Percentiles rank a stretch among this genome's conserved stretches.
These are phyloP conservation scores for Diachrysia chrysitis DNA, from an alignment of 2,888 invertebrate species.

Conservation along the genomic window DNA sequence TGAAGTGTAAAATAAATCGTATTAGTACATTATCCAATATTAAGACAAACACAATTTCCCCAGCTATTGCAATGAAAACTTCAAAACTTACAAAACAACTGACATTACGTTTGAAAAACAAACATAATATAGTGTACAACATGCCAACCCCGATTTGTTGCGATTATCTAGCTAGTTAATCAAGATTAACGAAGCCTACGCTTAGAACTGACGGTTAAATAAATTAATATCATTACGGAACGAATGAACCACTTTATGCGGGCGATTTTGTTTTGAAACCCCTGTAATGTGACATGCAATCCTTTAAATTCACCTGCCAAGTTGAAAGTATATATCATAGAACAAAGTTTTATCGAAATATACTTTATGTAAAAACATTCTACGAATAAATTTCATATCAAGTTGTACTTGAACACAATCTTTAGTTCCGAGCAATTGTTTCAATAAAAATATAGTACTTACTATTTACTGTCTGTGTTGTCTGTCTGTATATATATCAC, in stretches of 20 bases:
- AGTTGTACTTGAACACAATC: background rate
- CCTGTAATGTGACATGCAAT: conserved; percentile 46
- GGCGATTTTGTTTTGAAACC: conserved; percentile 44
- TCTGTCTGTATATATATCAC: too few species aligned
- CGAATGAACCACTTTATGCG: conserved; percentile 53
- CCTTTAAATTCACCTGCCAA: conserved; percentile 2
- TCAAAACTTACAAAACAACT: conserved; percentile 18
- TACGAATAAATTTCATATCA: background rate
- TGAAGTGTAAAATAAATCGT: background rate
- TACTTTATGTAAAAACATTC: background rate
- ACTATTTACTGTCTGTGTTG: too few species aligned
- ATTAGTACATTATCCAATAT: background rate
- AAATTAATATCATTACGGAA: conserved; percentile 64
- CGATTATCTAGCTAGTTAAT: conserved; percentile 79
- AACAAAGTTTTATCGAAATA: background rate
- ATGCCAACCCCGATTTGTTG: conserved; percentile 73
- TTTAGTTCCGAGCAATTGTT: too few species aligned
- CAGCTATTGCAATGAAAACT: conserved; percentile 1
- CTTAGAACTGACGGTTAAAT: conserved; percentile 63
- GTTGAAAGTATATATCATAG: background rate
- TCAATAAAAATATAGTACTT: too few species aligned
- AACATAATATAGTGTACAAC: conserved; percentile 61
- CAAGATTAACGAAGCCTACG: conserved; percentile 74
- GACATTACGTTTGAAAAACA: conserved; percentile 35
- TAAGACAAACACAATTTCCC: background rate